Base-by-base conservation (phyloP, 2,888 invertebrate genomes). In the Adineta ricciae region DNA sequence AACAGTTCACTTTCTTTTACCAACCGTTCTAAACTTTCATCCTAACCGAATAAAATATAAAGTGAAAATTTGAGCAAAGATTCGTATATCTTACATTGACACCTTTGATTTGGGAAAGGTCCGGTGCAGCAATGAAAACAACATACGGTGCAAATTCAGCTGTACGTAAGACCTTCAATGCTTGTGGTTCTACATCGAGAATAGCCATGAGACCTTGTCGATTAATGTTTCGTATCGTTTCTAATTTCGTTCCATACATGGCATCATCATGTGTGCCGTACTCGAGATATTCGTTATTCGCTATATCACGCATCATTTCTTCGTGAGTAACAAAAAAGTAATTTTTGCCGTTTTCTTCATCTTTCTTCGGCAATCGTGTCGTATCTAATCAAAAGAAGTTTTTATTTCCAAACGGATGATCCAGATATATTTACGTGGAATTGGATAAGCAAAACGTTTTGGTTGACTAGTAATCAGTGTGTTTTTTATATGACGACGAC, bases 261-360 rank as follows among this genome's bases (percentile, higher is more conserved):
- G 97, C 97, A 88, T 97, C 97, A 90, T 97, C 97, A 91, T 97
- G 97, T 27, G 97, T 97, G 93, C 97, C 98, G 90, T 98, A 98
- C 93, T 99, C 98, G 89, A 99, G 93, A 91, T 97, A 98, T 92
- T 97, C 97, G 91, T 97, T 97, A 86, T 96, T 96, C 83, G 96
- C 96, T 89, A 99, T 99, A 90, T 99, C 99, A n/a, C 95, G 94
- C 97, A 98, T 96, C 99, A 99, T 99, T 92, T 97, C 96, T 89
- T 99, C 97, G 90, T 97, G 97, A 14, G 96, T 94, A 41, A 99
- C 97, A 92, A 99, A 99, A 92, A 95, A 98, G 92, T 99, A 99
- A 92, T 96, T 96, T 89, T 97, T 94, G 84, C 98, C 98, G 90
- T 96, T 97, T 91, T 97, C 96, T 92, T 99, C 99, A 89, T 97